A percentile compares a stretch with the other conserved stretches of the same genome.
Evolutionary conservation across 1,140 invertebrate species (phyloP).

Genomic region (Agrilus planipennis): DNA sequence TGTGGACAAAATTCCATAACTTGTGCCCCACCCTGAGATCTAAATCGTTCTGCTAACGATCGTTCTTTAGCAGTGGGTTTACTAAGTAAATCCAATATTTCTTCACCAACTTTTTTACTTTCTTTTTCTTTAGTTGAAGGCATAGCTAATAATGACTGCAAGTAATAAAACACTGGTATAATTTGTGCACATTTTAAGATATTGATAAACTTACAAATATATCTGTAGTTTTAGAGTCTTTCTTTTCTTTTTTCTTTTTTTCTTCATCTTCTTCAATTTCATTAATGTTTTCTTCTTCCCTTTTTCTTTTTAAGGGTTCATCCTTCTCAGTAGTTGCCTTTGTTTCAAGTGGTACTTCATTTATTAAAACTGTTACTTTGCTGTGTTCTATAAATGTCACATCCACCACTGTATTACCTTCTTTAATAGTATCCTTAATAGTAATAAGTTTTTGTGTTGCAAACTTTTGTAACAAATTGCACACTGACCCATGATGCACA

Average conservation of each 20-base stretch:
- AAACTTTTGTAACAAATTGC: conserved; percentile 77
- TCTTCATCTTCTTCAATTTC: conserved; percentile 27
- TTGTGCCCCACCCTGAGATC: conserved; percentile 87
- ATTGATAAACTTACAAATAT: conserved; percentile 46
- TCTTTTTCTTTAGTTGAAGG: conserved; percentile 91
- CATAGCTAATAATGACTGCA: conserved; percentile 77
- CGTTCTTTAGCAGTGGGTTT: conserved; percentile 94
- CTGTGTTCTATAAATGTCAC: conserved; percentile 58
- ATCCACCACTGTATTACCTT: conserved; percentile 44
- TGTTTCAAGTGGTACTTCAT: conserved; percentile 37
- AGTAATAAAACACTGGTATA: conserved; percentile 15
- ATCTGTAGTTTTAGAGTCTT: conserved; percentile 41
- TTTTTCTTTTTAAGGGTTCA: conserved; percentile 37
- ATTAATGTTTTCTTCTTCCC: conserved; percentile 24
- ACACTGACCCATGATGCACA: conserved; percentile 50
- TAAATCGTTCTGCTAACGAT: conserved; percentile 85
- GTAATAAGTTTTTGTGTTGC: conserved; percentile 75
- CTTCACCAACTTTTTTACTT: conserved; percentile 90
- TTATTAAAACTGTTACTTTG: conserved; percentile 54
- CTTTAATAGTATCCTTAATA: conserved; percentile 49
- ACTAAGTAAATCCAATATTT: conserved; percentile 86
- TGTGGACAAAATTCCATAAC: conserved; percentile 95
- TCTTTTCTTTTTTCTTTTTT: conserved; percentile 33
- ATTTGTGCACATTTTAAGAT: conserved; percentile 30
- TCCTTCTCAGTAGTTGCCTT: conserved; percentile 30